A percentile compares a stretch with the other conserved stretches of the same genome.
These are phyloP conservation scores for Desmophyllum pertusum DNA, from an alignment of 92 coral and sea anemone genomes.

Conservation along the genomic window DNA sequence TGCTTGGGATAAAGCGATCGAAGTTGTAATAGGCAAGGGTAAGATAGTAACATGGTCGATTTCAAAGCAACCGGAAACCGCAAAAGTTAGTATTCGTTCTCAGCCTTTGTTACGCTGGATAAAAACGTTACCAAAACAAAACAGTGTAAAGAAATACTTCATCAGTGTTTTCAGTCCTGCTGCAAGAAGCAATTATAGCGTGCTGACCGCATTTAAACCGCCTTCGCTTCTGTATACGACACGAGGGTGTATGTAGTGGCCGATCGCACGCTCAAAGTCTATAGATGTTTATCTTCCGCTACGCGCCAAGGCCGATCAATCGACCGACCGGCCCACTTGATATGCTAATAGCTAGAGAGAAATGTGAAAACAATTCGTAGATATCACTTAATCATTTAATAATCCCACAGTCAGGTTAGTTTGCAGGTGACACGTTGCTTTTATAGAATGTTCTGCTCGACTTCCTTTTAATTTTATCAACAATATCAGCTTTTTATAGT, in stretches of 20 bases:
- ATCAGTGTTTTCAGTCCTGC: background rate
- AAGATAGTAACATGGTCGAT: background rate
- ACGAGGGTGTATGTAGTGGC: background rate
- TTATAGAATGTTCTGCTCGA: background rate
- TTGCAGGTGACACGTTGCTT: constrained; percentile 28
- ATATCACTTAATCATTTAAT: constrained; percentile 26
- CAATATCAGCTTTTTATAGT: background rate
- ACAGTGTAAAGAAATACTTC: constrained; percentile 12
- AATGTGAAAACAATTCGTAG: constrained; percentile 35
- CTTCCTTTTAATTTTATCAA: constrained; percentile 36
- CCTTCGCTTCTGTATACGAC: constrained; percentile 17
- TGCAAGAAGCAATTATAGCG: background rate
- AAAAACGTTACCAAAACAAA: constrained; percentile 44
- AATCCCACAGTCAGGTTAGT: constrained; percentile 14
- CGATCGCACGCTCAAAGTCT: background rate
- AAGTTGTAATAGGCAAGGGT: background rate
- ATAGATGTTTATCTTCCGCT: background rate
- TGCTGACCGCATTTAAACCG: constrained; percentile 1
- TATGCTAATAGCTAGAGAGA: constrained; percentile 36
- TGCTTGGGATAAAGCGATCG: background rate
- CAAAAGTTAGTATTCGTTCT: background rate
- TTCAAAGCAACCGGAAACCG: constrained; percentile 42
- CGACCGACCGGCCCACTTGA: constrained; percentile 45
- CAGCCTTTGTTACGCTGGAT: constrained; percentile 7
- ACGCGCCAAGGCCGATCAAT: background rate